phyloP scores from a whole-genome alignment of 2,888 invertebrate species.

The Notocelia uddmanniana region DNA sequence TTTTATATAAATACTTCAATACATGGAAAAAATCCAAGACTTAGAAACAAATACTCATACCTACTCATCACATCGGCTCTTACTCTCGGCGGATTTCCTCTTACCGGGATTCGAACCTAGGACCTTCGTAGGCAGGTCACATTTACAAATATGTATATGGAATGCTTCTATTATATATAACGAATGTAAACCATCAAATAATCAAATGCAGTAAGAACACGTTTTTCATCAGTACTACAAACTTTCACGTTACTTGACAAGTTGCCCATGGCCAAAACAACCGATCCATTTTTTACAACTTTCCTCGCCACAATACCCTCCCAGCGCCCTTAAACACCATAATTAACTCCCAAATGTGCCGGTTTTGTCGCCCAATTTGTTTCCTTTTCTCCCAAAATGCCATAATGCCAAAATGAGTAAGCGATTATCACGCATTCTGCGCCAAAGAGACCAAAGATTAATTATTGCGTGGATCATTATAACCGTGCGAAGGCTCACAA shows the following conservation, averaged over 20 bases:
- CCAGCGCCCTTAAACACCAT: constrained; percentile 66
- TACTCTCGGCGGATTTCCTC: too few species aligned
- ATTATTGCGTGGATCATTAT: constrained; percentile 71
- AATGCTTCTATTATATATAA: too few species aligned
- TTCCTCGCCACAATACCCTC: constrained; percentile 55
- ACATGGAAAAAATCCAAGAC: too few species aligned
- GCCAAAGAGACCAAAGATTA: constrained; percentile 68
- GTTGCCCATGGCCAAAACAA: neutral
- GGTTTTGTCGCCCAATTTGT: constrained; percentile 84
- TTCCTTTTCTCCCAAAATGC: constrained; percentile 61
- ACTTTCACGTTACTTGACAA: neutral
- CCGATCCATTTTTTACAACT: constrained; percentile 50
- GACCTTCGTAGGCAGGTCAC: too few species aligned
- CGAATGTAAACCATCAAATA: too few species aligned
- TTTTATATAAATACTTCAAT: too few species aligned
- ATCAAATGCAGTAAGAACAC: too few species aligned
- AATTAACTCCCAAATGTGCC: constrained; percentile 75
- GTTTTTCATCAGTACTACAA: too few species aligned
- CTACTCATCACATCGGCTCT: too few species aligned
- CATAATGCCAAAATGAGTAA: constrained; percentile 75
- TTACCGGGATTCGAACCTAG: too few species aligned
- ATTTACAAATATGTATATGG: too few species aligned
- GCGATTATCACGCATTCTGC: constrained; percentile 74
- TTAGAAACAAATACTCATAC: too few species aligned
- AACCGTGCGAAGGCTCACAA: constrained; percentile 58